These are phyloP conservation scores for Lucifuga dentata DNA, from an alignment of 2,113 vertebrate genomes.

Conservation along the genomic window DNA sequence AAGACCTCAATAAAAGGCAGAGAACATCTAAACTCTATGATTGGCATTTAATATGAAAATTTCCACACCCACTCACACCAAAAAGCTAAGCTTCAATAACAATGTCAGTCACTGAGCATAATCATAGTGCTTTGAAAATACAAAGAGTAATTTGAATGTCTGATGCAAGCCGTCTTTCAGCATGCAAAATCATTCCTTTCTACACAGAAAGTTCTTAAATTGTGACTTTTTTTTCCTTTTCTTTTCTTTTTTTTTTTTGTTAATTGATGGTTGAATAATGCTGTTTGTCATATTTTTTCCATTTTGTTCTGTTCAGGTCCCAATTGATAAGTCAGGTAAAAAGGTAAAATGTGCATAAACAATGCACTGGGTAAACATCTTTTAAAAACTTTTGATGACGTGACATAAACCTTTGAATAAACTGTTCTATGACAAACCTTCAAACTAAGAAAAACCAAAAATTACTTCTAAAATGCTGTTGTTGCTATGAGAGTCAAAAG, in stretches of 20 bases:
- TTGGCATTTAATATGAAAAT: conserved; percentile 27
- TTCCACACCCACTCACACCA: conserved; percentile 34
- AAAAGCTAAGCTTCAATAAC: conserved; percentile 24
- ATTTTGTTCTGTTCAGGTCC: no score
- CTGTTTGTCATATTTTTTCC: conserved; percentile 13
- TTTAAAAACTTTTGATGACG: no score
- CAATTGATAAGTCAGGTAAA: not conserved
- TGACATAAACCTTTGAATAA: no score
- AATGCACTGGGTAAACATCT: no score
- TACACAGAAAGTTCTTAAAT: conserved; percentile 4
- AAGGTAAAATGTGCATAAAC: no score
- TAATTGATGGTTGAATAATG: not conserved
- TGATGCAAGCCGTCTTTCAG: conserved; percentile 11
- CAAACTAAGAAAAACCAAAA: conserved; percentile 15
- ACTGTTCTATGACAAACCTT: no score
- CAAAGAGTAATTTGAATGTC: conserved; percentile 29
- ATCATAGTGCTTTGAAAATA: conserved; percentile 47
- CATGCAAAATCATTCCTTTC: not conserved
- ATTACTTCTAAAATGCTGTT: conserved; percentile 1
- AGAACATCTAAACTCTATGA: conserved; percentile 7
- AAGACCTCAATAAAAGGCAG: conserved; percentile 23
- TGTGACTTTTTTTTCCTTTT: conserved; percentile 21
- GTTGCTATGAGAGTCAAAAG: conserved; percentile 20
- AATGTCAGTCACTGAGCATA: conserved; percentile 46
- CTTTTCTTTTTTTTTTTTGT: no score